These are phyloP conservation scores for Polia nebulosa DNA, from an alignment of 2,888 invertebrate species.

Conservation along the genomic window DNA sequence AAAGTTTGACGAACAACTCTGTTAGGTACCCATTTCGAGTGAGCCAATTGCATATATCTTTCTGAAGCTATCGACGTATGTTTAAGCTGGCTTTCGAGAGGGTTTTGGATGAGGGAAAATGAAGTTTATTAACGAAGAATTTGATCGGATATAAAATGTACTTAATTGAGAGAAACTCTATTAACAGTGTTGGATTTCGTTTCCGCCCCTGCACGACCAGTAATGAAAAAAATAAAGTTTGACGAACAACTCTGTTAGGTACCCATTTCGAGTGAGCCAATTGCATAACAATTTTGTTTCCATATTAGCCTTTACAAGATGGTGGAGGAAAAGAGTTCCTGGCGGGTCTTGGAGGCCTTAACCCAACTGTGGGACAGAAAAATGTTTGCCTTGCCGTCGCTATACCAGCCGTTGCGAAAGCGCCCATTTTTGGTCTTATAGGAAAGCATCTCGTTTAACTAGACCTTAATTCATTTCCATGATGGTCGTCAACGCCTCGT, in stretches of 20 bases:
- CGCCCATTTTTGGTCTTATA: not conserved
- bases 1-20: not conserved
- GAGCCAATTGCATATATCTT: not conserved
- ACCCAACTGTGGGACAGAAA: not conserved
- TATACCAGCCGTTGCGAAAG: not conserved
- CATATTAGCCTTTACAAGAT: not conserved
- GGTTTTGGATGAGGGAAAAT: not conserved
- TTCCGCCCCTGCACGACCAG: not conserved
- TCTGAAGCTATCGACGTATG: slow-evolving; percentile 4
- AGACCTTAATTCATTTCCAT: not conserved
- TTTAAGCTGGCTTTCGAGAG: not conserved
- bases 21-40: not conserved
- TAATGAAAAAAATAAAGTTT: not conserved
- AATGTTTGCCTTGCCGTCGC: not conserved
- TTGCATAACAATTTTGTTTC: not conserved
- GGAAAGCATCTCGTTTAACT: too few relatives aligned
- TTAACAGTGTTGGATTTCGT: not conserved
- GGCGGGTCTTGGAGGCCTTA: not conserved
- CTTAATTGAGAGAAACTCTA: slow-evolving; percentile 7
- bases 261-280: too few relatives aligned
- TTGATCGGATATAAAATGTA: not conserved
- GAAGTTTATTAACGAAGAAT: not conserved
- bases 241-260: not conserved
- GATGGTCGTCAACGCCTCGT: not conserved
- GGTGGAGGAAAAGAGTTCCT: not conserved